Conservation (phyloP, 2,113 vertebrate species). For the Osmerus eperlanus region DNA sequence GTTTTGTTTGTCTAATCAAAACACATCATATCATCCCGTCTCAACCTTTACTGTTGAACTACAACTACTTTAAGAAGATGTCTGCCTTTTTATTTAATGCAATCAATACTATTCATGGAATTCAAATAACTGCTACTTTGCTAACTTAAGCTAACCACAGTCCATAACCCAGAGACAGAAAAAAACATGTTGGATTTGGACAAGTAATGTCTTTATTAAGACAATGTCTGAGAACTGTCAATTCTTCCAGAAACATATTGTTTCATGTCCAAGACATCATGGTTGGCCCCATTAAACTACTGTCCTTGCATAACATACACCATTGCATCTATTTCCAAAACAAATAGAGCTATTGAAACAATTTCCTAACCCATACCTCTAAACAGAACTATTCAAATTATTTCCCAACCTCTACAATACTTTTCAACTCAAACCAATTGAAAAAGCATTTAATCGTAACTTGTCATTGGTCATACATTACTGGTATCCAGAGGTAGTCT, state of each 20-base stretch:
- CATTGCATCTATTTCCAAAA: conserved; percentile 45
- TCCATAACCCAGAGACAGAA: too few relatives aligned
- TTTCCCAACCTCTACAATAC: neutral
- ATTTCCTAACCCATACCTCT: conserved; percentile 47
- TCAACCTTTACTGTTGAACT: too few relatives aligned
- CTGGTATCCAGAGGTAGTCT: conserved; percentile 5
- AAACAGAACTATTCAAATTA: conserved; percentile 41
- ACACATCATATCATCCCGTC: too few relatives aligned
- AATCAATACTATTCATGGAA: too few relatives aligned
- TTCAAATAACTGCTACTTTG: too few relatives aligned
- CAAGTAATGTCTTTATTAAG: neutral
- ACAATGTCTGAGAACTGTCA: neutral
- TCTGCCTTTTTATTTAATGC: too few relatives aligned
- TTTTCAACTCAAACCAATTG: neutral
- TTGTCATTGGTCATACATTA: neutral
- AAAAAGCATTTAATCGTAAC: too few relatives aligned
- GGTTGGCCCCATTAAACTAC: conserved; percentile 40
- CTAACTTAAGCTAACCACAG: too few relatives aligned
- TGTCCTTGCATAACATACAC: conserved; percentile 37
- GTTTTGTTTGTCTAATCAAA: too few relatives aligned
- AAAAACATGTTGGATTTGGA: neutral
- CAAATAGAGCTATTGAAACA: conserved; percentile 56
- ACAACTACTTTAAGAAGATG: too few relatives aligned
- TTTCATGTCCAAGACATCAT: too few relatives aligned
- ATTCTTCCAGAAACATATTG: conserved; percentile 30